These are phyloP conservation scores for Nephila pilipes DNA, from an alignment of 1,140 invertebrate species.

Conservation along the genomic window DNA sequence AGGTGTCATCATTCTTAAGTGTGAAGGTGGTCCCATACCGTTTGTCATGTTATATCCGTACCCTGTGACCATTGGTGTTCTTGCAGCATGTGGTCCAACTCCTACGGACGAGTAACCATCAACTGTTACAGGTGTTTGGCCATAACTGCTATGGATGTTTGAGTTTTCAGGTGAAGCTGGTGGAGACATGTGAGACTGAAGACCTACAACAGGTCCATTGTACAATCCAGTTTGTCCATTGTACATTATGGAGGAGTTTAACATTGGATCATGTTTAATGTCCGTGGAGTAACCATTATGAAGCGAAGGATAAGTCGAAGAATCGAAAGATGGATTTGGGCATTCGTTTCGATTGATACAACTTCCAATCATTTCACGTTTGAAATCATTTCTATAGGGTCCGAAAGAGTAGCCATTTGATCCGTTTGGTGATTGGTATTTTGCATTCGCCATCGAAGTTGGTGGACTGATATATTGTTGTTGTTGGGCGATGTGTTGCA, in stretches of 20 bases:
- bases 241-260: conserved; percentile 20
- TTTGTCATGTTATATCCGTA: conserved; percentile 57
- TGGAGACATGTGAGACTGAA: conserved; percentile 78
- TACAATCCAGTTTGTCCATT: conserved; percentile 25
- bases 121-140: conserved; percentile 27
- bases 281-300: not conserved
- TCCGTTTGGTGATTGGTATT: not conserved
- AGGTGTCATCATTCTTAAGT: conserved; percentile 83
- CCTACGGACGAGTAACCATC: not conserved
- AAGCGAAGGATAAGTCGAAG: conserved; percentile 9
- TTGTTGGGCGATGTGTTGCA: conserved; percentile 71
- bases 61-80: not conserved
- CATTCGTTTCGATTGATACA: conserved; percentile 27
- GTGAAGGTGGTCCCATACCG: conserved; percentile 63
- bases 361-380: conserved; percentile 25
- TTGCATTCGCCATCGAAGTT: not conserved
- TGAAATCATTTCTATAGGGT: conserved; percentile 55
- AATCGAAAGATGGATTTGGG: not conserved
- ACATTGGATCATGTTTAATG: conserved; percentile 62
- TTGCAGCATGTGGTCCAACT: not conserved
- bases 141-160: conserved; percentile 26
- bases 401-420: conserved; percentile 24
- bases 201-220: not conserved
- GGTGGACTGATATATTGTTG: conserved; percentile 67
- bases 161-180: conserved; percentile 78